Base-by-base conservation (phyloP, 2,797 vertebrate genomes). In the Rhynchotus rufescens region DNA sequence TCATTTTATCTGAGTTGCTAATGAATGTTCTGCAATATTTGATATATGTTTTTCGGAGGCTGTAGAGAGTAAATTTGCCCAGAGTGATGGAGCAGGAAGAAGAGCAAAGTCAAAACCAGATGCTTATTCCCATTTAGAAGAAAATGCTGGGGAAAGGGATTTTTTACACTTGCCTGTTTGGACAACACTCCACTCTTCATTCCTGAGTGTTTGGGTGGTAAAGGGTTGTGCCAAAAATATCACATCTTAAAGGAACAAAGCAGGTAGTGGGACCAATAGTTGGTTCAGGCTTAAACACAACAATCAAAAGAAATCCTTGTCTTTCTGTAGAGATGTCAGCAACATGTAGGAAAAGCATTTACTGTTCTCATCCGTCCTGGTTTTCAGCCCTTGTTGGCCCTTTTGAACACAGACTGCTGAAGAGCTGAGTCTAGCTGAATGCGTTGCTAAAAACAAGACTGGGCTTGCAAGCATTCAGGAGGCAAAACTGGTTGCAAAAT, bases 1-100 rank as follows among this genome's bases (percentile, higher is more conserved):
- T 79, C 83, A 8, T 44, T 93, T 93, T 92, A 78, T 93, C 92
- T 96, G 79, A 71, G 36, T 85, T 88, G 9, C 42, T 89, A 61
- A 92, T 80, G 72, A 87, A 90, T 65, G 38, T 86, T 73, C 57
- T 79, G 34, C 64, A 73, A 34, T 85, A 86, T 84, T 94, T 88
- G 67, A 60, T 81, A 36, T 74, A 51, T 12, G 45, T 85, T 94
- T 90, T 86, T 71, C 32, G 28, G 81, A 84, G 49, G 30, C 28
- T 67, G 2, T 45, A 30, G 40, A 67, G 57, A 60, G 86, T 89
- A 92, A 95, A 89, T 94, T 94, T 95, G n/a, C 61, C 51, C 42
- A 40, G 71, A 89, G 44, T 85, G 67, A 15, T 75, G 56, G 64
- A 88, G 49, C 60, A 76, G 13, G 5, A 28, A 71, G 67, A 92